Evolutionary conservation across 2,797 vertebrate genomes (phyloP), one percentile per base, ranked within the genome.

Genomic region (Helicolenus hilgendorfi): DNA sequence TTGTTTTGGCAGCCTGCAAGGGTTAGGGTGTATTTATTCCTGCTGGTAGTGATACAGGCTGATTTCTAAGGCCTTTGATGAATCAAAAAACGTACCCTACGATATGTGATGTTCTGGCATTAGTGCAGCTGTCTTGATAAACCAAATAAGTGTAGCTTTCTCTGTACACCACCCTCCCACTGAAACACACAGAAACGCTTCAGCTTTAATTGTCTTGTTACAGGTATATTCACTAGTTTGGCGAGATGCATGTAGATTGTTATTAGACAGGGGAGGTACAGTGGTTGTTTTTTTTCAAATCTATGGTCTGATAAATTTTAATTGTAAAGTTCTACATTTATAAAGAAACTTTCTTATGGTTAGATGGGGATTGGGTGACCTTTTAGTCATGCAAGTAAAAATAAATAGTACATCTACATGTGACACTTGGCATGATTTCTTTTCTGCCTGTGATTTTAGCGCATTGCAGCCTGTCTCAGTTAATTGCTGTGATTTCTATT

Each of bases 1-100:
- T 84, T 83, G 83, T 90, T 85, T 79, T 94, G 89, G 79, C 77
- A 83, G 73, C 70, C 59, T 93, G 49, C 59, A 45, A 56, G 45
- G 53, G 24, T 56, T 13, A 20, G 87, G 87, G 84, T 84, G 83
- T 89, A 88, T 85, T 89, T 84, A 73, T 86, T 86, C 72, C 49
- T 85, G 72, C 78, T 85, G 35, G 53, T 76, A 76, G 73, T 35
- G 62, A 85, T 86, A 56, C 55, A 73, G 77, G 49, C 69, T 79
- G 79, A 75, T 85, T 83, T 89, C 70, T 77, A 29, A 79, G 71
- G 73, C 72, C 67, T 89, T 84, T 94, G 79, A 82, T 91, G 65
- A 90, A 78, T 87, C 65, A 60, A 73, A 41, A 87, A 83, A 83
- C 20, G 2, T 84, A 81, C 63, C 84, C 67, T 77, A 33, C 0